A percentile compares a stretch with the other conserved stretches of the same genome.
Evolutionary conservation across 2,888 invertebrate genomes (phyloP).

Genomic region (Rotaria socialis): DNA sequence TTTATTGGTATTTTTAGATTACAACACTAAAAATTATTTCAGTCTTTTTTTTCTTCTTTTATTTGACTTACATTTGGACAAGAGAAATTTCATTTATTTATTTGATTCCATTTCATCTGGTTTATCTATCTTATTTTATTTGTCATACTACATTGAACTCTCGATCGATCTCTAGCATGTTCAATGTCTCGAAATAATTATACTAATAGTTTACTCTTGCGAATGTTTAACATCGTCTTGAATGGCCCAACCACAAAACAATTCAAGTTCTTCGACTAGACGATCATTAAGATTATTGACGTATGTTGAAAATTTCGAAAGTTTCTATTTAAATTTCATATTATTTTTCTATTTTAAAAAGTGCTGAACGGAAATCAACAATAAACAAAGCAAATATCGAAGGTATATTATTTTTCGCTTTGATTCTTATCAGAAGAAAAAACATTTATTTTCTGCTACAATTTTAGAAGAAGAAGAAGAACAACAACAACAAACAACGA

Average conservation of each 20-base stretch:
- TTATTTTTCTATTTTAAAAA: not conserved
- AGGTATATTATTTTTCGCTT: not conserved
- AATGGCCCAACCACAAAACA: slow-evolving; percentile 7
- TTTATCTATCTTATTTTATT: too few species aligned
- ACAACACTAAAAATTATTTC: not conserved
- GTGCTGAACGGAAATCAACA: not conserved
- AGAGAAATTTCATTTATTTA: not conserved
- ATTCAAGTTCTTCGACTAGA: not conserved
- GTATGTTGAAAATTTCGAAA: not conserved
- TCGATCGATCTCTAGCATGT: slow-evolving; percentile 18
- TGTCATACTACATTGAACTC: not conserved
- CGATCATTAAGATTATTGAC: slow-evolving; percentile 27
- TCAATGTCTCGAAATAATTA: not conserved
- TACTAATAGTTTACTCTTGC: not conserved
- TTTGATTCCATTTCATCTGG: too few species aligned
- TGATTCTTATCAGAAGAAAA: not conserved
- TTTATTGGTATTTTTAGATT: not conserved
- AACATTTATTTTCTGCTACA: not conserved
- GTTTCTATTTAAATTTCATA: not conserved
- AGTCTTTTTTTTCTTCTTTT: not conserved
- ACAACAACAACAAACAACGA: not conserved
- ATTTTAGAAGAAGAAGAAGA: not conserved
- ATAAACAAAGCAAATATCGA: not conserved
- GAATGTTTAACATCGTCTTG: slow-evolving; percentile 5
- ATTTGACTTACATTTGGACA: not conserved